Conservation (phyloP, 2,888 invertebrate genomes). For the Leptinotarsa rubiginosa region DNA sequence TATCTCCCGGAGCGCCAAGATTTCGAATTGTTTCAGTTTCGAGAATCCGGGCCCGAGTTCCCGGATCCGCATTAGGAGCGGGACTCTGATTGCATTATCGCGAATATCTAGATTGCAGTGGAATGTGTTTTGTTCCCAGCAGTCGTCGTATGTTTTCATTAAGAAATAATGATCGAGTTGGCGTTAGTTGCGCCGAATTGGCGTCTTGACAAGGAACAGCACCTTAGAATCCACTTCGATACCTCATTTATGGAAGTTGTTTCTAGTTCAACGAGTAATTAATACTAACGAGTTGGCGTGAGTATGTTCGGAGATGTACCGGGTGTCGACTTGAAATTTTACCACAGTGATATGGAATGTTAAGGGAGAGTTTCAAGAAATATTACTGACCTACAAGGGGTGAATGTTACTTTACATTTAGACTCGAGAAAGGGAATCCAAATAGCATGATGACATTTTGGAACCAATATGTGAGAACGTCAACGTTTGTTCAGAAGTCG, state of each 20-base stretch:
- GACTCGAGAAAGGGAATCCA: too few relatives aligned
- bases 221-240: slow-evolving; percentile 1
- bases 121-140: slow-evolving; percentile 5
- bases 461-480: too few relatives aligned
- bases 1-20: slow-evolving; percentile 18
- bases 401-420: too few relatives aligned
- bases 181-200: not conserved
- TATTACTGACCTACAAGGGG: too few relatives aligned
- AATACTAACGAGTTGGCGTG: not conserved
- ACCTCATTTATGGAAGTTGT: not conserved
- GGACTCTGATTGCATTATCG: slow-evolving; percentile 16
- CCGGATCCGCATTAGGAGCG: not conserved
- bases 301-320: not conserved
- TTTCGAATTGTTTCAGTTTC: slow-evolving; percentile 23
- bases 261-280: not conserved
- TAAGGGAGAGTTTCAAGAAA: too few relatives aligned
- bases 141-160: slow-evolving; percentile 6
- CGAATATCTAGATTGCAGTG: slow-evolving; percentile 10
- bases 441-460: too few relatives aligned
- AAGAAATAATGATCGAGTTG: slow-evolving; percentile 10
- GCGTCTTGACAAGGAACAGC: slow-evolving; percentile 8
- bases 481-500: too few relatives aligned
- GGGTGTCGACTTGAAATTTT: too few relatives aligned
- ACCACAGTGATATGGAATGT: too few relatives aligned
- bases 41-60: not conserved